phyloP scores from a whole-genome alignment of 2,113 vertebrate species.

The Eulemur macaco region DNA sequence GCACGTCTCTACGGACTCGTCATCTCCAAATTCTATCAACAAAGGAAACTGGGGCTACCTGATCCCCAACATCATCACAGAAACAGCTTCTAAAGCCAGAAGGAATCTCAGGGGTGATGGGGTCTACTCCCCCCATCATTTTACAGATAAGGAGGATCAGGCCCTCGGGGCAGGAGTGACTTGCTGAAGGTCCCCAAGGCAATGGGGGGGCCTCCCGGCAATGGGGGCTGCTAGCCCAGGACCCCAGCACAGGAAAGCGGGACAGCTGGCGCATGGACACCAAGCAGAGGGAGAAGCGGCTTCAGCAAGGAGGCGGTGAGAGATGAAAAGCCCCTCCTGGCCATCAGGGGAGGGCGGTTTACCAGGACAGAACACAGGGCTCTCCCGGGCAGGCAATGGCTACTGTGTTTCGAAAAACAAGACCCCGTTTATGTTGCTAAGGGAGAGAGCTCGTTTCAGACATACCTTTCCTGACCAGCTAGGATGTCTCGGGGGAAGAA shows the following conservation, averaged over 20 bases:
- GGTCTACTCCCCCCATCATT: background rate
- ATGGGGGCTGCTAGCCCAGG: background rate
- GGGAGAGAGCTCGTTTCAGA: background rate
- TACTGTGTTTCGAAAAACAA: background rate
- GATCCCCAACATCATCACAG: background rate
- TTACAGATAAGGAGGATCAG: background rate
- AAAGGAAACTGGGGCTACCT: background rate
- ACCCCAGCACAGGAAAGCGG: too few relatives aligned
- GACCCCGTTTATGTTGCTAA: background rate
- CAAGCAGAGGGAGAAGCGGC: rapidly evolving
- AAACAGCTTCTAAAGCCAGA: background rate
- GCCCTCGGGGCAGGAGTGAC: background rate
- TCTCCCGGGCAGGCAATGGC: background rate
- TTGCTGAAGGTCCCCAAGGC: background rate
- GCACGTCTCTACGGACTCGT: background rate
- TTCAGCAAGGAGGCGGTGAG: background rate
- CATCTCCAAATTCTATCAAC: background rate
- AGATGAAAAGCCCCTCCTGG: background rate
- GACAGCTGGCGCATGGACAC: background rate
- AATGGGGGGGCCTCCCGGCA: background rate
- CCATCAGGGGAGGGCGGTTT: too few relatives aligned
- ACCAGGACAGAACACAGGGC: background rate
- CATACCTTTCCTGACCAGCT: background rate
- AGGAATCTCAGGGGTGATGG: background rate
- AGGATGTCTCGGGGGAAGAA: background rate